These are phyloP conservation scores for Anguilla pacifica DNA, from an alignment of 2,797 vertebrate species.

Conservation along the genomic window DNA sequence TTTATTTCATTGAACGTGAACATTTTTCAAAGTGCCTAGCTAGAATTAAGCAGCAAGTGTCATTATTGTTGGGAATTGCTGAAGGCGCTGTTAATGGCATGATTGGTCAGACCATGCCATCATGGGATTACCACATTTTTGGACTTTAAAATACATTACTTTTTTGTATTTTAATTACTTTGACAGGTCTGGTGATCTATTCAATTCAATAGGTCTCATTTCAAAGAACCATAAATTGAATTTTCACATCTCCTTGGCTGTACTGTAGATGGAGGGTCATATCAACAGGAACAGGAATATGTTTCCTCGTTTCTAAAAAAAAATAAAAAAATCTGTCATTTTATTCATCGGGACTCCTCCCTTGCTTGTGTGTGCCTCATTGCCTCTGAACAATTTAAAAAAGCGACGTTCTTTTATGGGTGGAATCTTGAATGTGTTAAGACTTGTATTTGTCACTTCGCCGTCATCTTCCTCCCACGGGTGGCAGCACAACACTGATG, in stretches of 20 bases:
- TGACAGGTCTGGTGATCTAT: too few relatives aligned
- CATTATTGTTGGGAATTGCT: not conserved
- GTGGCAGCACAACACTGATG: conserved; percentile 54
- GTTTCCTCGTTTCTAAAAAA: conserved; percentile 29
- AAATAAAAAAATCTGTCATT: conserved; percentile 40
- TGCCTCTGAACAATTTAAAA: conserved; percentile 57
- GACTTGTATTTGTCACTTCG: conserved; percentile 48
- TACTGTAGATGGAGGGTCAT: not conserved
- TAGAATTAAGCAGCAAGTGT: not conserved
- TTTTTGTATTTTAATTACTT: too few relatives aligned
- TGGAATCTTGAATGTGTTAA: conserved; percentile 61
- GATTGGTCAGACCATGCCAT: too few relatives aligned
- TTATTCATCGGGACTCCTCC: conserved; percentile 9
- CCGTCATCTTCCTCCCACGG: conserved; percentile 32
- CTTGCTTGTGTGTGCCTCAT: conserved; percentile 48
- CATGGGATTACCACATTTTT: too few relatives aligned
- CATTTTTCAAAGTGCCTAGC: too few relatives aligned
- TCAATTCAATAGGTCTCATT: too few relatives aligned
- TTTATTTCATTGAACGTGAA: not conserved
- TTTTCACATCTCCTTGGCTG: conserved; percentile 43
- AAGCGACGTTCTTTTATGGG: conserved; percentile 48
- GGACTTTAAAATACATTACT: too few relatives aligned
- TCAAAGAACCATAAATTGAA: not conserved
- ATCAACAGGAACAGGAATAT: conserved; percentile 54
- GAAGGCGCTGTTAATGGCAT: too few relatives aligned